Evolutionary conservation across 2,113 vertebrate species (phyloP).

Genomic region (Carettochelys insculpta): DNA sequence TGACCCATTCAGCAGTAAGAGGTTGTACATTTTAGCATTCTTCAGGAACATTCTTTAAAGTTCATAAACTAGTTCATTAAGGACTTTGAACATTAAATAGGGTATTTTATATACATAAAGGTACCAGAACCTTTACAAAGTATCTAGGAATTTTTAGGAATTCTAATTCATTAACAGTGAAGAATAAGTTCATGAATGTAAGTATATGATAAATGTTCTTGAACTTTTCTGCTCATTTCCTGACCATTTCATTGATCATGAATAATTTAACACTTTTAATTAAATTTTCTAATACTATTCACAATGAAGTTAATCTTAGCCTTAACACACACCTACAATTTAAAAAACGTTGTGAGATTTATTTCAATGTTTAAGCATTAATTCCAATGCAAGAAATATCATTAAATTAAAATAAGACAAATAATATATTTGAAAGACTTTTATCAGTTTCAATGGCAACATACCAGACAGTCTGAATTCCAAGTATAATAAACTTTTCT

Average conservation of each 20-base stretch:
- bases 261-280: conserved; percentile 65
- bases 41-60: not conserved
- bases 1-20: not conserved
- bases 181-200: conserved; percentile 45
- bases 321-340: conserved; percentile 51
- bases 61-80: not conserved
- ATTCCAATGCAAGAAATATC: conserved; percentile 1
- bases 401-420: conserved; percentile 6
- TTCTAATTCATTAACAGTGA: conserved; percentile 8
- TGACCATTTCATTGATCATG: conserved; percentile 57
- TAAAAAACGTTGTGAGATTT: conserved; percentile 46
- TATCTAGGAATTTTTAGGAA: conserved; percentile 1
- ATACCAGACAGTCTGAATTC: not conserved
- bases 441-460: conserved; percentile 45
- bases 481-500: not conserved
- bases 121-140: not conserved
- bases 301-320: conserved; percentile 43
- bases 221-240: conserved; percentile 49
- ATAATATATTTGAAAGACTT: conserved; percentile 16
- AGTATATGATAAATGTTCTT: conserved; percentile 48
- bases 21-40: not conserved
- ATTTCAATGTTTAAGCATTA: not conserved
- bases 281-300: conserved; percentile 43
- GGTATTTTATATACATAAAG: not conserved
- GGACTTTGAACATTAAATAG: not conserved